Base-by-base conservation (phyloP, 2,113 vertebrate species). In the Cyanoderma ruficeps region DNA sequence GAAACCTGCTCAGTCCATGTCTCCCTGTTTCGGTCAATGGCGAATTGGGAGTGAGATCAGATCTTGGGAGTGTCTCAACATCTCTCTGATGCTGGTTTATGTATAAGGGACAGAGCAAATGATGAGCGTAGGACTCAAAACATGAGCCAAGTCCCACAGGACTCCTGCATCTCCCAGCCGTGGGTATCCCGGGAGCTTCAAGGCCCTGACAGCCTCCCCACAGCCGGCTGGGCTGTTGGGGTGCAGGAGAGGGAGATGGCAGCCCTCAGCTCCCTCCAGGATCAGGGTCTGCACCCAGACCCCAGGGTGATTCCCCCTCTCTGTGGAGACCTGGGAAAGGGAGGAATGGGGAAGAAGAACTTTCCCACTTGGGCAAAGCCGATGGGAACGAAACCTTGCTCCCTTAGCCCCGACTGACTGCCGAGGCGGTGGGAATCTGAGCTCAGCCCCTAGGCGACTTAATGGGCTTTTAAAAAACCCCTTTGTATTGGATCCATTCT, bases 401-500 rank as follows among this genome's bases (percentile, higher is more conserved):
- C 27, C 50, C 72, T 50, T 12, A 7, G 52, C 80, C 57, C 88
- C 3, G 15, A 39, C 63, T 4, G 15, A 39, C 63, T 67, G 87
- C 64, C 0, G 31, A 83, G 86, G 85, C 24, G 25, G 75, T 95
- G 93, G 96, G 94, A 91, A 91, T 79, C 23, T 75, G 82, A 95
- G 86, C 82, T 91, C 89, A 96, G 89, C 84, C 94, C 76, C 59
- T 67, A 79, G 90, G 91, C 76, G 1, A 96, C 87, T 93, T 96
- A 93, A 95, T 94, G 93, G 82, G 83, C 88, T 85, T 96, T 93
- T 79, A 70, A 95, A 95, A 95, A 96, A 86, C 2, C 41, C 56
- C 92, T 94, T 96, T 95, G 80, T 96, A 91, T 94, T 6, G 5
- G 61, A 87, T 77, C 87, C 85, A 94, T 96, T 96, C 90, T 95